Base-by-base conservation (phyloP, 2,888 invertebrate species). In the Zaprionus lineosus region DNA sequence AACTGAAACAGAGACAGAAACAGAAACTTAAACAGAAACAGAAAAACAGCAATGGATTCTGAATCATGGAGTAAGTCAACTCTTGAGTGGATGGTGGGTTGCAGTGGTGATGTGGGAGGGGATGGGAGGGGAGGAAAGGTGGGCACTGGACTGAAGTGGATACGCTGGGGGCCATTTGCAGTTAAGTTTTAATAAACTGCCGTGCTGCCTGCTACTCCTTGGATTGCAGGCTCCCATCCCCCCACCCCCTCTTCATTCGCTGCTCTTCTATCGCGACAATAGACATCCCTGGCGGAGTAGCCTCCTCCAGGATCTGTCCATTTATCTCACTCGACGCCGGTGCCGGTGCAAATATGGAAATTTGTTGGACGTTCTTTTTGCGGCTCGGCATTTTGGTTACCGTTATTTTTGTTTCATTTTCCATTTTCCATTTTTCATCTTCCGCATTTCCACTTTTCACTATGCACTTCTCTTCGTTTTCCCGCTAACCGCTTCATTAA, bases 401-500 rank as follows among this genome's bases (percentile, higher is more conserved):
- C 21, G 3, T 21, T 21, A 21, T 7, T 21, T 21, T 21, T 5
- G 4, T 5, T 21, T 21, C 21, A 3, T 21, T 21, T 21, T 21
- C 8, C 24, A 7, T 2, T 24, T 24, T 24, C 1, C 2, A 8
- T 24, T 24, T 24, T 24, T 24, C 8, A 2, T 24, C 24, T 24
- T 24, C 8, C n/a, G 6, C n/a, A 3, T 3, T 4, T 24, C n/a
- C 24, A 6, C n/a, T 24, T 4, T 24, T 24, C 21, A 34, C 9
- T 18, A 8, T 47, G 9, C 9, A 15, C 12, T 18, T 19, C n/a
- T 21, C 33, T 46, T 48, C 31, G 46, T 47, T 21, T 15, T 64
- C 50, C 64, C 60, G 51, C 62, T 65, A 74, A 76, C 69, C 71
- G 85, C 78, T 87, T 81, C 74, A 84, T 86, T 87, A 82, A 86